Evolutionary conservation across 2,888 invertebrate genomes (phyloP), one percentile per base, ranked within the genome.

Genomic region (Prenolepis imparis): DNA sequence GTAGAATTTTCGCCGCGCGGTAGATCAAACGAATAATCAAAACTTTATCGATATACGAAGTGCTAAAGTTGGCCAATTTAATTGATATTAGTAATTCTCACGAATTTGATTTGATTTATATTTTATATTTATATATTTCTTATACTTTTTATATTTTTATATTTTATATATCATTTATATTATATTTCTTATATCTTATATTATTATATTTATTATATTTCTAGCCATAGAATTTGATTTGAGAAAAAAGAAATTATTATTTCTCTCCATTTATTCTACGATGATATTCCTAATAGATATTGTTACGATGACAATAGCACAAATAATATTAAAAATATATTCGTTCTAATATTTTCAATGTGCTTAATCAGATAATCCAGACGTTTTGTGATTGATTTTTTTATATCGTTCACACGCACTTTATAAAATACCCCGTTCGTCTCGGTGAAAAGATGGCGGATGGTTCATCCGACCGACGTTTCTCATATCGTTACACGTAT

Each of bases 401-500:
- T n/a, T 21, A 67, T 32, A 15, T 57, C 11, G 39, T 15, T 52
- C 64, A 11, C 39, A 11, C 44, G 0, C 41, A 12, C 39, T 12
- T 15, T 21, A 70, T 28, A 57, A 78, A 78, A 8, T 41, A 24
- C 39, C 39, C 21, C 52, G 57, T 44, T 21, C 24, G n/a, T 32
- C 59, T 32, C 63, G 36, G 66, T 24, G 67, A 82, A 88, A 86
- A 88, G 88, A 87, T 83, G 67, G 64, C 83, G 64, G 61, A 75
- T 36, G 68, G 78, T 88, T 88, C 82, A 88, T 86, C 86, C 64
- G 55, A 28, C 72, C 72, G 84, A 87, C 81, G 84, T 83, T 89
- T 85, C 84, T 84, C 78, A 83, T 84, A 84, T 87, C 86, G 89
- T 87, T 89, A 83, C 82, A 83, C 88, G 67, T 73, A 87, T 75